A percentile compares a stretch with the other conserved stretches of the same genome.
Conservation (phyloP, 2,797 vertebrate genomes). For the Pyrrhura leucotis region DNA sequence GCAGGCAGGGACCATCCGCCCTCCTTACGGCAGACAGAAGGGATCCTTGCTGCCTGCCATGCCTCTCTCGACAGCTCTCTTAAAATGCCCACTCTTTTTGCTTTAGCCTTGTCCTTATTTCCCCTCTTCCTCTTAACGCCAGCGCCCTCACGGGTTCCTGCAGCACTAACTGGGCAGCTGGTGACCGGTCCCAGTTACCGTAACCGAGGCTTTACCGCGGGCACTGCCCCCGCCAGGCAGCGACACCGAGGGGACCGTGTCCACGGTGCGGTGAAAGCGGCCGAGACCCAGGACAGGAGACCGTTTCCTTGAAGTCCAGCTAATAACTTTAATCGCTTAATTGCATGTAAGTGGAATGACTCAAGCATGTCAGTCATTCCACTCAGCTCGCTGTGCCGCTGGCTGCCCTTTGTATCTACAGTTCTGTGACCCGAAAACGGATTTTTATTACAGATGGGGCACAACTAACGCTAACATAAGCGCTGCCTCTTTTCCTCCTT, state of each 20-base stretch:
- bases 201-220: fast-evolving
- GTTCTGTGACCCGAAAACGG: not conserved
- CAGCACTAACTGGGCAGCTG: not conserved
- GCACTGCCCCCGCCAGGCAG: not conserved
- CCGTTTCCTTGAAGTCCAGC: not conserved
- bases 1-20: not conserved
- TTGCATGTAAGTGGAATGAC: not conserved
- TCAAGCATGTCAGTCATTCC: not conserved
- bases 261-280: fast-evolving
- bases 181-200: fast-evolving
- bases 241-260: not conserved
- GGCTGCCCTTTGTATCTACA: not conserved
- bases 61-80: not conserved
- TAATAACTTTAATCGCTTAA: conserved; percentile 33
- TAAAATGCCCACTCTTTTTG: not conserved
- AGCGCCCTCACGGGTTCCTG: fast-evolving
- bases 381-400: not conserved
- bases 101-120: not conserved
- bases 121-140: no score
- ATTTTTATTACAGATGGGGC: not conserved
- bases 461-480: not conserved
- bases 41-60: not conserved
- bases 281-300: not conserved
- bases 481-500: not conserved
- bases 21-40: not conserved